A percentile compares a stretch with the other conserved stretches of the same genome.
Evolutionary conservation across 2,888 invertebrate genomes (phyloP).

Genomic region (Hedychridium roseum): DNA sequence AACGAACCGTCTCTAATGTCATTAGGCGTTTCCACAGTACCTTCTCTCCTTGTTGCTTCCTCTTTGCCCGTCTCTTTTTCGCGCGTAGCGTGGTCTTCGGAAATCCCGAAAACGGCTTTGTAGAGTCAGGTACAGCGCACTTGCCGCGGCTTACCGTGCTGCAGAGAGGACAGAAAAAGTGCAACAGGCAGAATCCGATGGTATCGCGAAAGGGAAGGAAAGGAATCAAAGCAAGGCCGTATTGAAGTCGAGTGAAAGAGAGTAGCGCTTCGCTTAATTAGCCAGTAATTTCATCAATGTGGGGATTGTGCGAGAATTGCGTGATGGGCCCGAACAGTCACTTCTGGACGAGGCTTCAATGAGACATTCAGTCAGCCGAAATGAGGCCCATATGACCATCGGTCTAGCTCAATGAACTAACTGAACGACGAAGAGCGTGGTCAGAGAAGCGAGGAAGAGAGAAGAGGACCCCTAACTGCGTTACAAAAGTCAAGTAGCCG

Average conservation of each 20-base stretch:
- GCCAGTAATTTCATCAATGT: conserved; percentile 47
- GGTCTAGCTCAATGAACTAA: conserved; percentile 28
- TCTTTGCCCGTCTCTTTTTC: background rate
- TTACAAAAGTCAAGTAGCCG: conserved; percentile 45
- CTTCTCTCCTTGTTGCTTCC: background rate
- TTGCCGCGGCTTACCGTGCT: conserved; percentile 14
- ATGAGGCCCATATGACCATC: conserved; percentile 38
- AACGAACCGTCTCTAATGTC: conserved; percentile 29
- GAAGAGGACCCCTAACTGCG: conserved; percentile 23
- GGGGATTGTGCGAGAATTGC: conserved; percentile 24
- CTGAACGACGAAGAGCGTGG: background rate
- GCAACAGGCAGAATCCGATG: too few species aligned
- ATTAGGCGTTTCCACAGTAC: conserved; percentile 22
- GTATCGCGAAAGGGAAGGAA: background rate
- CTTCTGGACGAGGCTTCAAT: conserved; percentile 20
- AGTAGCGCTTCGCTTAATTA: conserved; percentile 43
- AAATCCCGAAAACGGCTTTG: conserved; percentile 32
- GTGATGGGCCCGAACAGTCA: conserved; percentile 3
- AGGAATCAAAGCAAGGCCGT: conserved; percentile 12
- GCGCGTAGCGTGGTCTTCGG: conserved; percentile 23
- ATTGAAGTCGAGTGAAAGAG: conserved; percentile 29
- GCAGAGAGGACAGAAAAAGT: conserved; percentile 2
- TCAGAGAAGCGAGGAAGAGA: conserved; percentile 2
- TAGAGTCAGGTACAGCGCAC: conserved; percentile 14
- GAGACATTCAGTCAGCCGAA: conserved; percentile 49